These are phyloP conservation scores for Pinctada fucata DNA, from an alignment of 2,888 invertebrate species.

Conservation along the genomic window DNA sequence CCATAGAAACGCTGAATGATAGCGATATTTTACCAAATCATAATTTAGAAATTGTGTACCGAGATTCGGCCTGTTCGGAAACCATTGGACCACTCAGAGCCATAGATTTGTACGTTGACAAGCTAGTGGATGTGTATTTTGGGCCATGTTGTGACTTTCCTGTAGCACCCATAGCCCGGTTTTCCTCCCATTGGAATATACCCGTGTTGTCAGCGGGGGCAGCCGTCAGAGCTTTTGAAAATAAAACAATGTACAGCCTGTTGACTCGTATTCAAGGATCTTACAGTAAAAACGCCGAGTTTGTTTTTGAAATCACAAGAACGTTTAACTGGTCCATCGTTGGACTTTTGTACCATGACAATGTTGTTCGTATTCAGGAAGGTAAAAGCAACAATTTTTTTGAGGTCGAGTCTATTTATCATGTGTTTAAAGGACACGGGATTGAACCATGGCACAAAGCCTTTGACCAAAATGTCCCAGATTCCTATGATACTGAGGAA, in stretches of 20 bases:
- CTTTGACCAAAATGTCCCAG: slow-evolving; percentile 82
- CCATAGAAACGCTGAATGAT: slow-evolving; percentile 64
- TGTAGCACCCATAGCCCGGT: slow-evolving; percentile 90
- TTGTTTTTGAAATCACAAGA: slow-evolving; percentile 57
- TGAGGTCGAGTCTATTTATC: slow-evolving; percentile 84
- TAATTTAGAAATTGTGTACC: slow-evolving; percentile 50
- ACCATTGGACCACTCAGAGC: slow-evolving; percentile 71
- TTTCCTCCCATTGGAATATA: slow-evolving; percentile 93
- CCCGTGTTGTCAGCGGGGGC: slow-evolving; percentile 86
- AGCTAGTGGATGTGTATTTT: slow-evolving; percentile 69
- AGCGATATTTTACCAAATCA: slow-evolving; percentile 50
- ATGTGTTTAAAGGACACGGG: slow-evolving; percentile 77
- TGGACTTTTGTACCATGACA: slow-evolving; percentile 44
- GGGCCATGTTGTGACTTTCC: slow-evolving; percentile 81
- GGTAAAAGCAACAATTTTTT: slow-evolving; percentile 82
- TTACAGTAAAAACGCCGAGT: slow-evolving; percentile 67
- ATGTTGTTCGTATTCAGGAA: slow-evolving; percentile 28
- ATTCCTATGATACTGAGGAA: slow-evolving; percentile 80
- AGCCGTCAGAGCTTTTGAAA: slow-evolving; percentile 70
- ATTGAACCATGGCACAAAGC: slow-evolving; percentile 54
- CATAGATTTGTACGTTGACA: slow-evolving; percentile 68
- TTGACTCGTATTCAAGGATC: slow-evolving; percentile 81
- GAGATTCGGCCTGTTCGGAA: slow-evolving; percentile 74
- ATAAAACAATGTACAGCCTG: slow-evolving; percentile 82
- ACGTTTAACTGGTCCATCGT: slow-evolving; percentile 67